Base-by-base conservation (phyloP, 1,140 invertebrate genomes). In the Philopotamus ludificatus region DNA sequence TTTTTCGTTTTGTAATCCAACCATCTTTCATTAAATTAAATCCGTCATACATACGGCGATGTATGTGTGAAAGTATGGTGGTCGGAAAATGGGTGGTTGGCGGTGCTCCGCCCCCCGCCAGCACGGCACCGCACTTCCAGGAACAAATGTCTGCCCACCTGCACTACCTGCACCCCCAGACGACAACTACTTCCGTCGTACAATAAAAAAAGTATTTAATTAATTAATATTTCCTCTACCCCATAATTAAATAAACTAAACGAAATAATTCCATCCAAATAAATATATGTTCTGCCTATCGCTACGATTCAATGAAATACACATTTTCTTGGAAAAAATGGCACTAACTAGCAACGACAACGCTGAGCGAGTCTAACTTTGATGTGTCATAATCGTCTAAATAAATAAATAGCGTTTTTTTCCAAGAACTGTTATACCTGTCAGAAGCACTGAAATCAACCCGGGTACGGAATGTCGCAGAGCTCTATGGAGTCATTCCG, bases 61-160 rank as follows among this genome's bases (percentile, higher is more conserved):
- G n/a, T n/a, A n/a, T n/a, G n/a, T n/a, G n/a, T n/a, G n/a, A n/a
- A n/a, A n/a, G n/a, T n/a, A n/a, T n/a, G n/a, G n/a, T n/a, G n/a
- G n/a, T n/a, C n/a, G n/a, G n/a, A n/a, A n/a, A n/a, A n/a, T n/a
- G n/a, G n/a, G n/a, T n/a, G n/a, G n/a, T n/a, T n/a, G n/a, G 28
- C 12, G 28, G 28, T 34, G 28, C 28, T 12, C 45, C 55, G 55
- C 66, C 66, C 28, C 45, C 42, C 54, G 66, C 61, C 66, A 64
- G 41, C 34, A 44, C 61, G 66, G 66, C 66, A 60, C 66, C 66
- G 39, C 18, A 21, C 23, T 68, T 68, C 66, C 62, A 53, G 51
- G 66, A 68, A 68, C 22, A 34, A 34, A 12, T 34, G 28, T 34
- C 28, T 34, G 28, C 28, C 28, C 28, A 34, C 28, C 28, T 34